These are phyloP conservation scores for Whitmania pigra DNA, from an alignment of 1,140 invertebrate genomes.

Conservation along the genomic window DNA sequence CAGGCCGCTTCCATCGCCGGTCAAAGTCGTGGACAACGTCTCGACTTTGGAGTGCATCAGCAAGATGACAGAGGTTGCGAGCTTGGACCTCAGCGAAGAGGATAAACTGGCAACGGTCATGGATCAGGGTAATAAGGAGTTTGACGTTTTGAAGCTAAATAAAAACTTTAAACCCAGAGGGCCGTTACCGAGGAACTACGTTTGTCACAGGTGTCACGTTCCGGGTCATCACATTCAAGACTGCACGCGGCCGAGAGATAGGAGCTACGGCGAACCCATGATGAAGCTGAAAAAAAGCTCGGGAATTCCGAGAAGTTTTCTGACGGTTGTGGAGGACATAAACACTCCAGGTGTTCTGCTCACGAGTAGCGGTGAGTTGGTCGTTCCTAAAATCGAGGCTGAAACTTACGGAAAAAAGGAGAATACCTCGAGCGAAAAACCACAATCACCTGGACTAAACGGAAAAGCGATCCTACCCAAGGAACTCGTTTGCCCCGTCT, in stretches of 20 bases:
- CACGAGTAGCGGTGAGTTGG: constrained; percentile 76
- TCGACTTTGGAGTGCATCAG: not conserved
- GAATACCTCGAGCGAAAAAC: constrained; percentile 46
- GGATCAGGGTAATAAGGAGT: constrained; percentile 84
- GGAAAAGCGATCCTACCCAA: constrained; percentile 58
- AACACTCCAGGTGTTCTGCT: constrained; percentile 79
- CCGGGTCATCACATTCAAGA: constrained; percentile 90
- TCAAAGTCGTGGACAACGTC: not conserved
- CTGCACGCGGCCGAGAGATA: constrained; percentile 52
- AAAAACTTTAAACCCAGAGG: constrained; percentile 43
- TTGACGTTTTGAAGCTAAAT: constrained; percentile 79
- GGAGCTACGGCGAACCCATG: not conserved
- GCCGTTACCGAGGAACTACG: constrained; percentile 72
- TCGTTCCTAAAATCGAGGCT: constrained; percentile 78
- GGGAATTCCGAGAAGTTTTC: constrained; percentile 85
- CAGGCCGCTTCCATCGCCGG: not conserved
- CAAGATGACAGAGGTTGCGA: constrained; percentile 66
- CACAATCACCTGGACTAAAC: constrained; percentile 31
- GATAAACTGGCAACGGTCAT: constrained; percentile 96
- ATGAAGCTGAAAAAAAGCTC: constrained; percentile 42
- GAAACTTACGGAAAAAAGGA: constrained; percentile 62
- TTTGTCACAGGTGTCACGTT: constrained; percentile 81
- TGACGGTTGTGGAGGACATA: constrained; percentile 72
- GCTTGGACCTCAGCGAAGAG: constrained; percentile 80
- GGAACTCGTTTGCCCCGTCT: constrained; percentile 77